Evolutionary conservation across 2,797 vertebrate species (phyloP).

Genomic region (Psittacula derbiana): DNA sequence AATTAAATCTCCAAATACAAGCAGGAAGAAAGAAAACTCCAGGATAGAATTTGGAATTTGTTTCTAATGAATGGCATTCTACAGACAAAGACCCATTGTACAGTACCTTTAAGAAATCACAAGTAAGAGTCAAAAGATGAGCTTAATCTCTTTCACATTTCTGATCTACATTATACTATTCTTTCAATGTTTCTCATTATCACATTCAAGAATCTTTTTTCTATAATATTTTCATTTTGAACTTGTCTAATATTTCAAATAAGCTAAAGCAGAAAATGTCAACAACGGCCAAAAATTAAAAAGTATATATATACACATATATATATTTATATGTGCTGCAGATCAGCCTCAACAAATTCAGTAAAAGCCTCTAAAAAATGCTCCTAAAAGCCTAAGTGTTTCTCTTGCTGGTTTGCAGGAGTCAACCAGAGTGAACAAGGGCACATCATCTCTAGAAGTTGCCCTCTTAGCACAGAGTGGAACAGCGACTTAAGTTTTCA

Average conservation of each 20-base stretch:
- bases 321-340: background rate
- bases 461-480: background rate
- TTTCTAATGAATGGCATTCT: background rate
- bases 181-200: background rate
- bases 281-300: background rate
- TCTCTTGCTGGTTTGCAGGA: background rate
- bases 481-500: background rate
- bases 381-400: background rate
- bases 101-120: background rate
- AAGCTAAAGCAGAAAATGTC: background rate
- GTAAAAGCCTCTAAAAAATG: background rate
- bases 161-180: background rate
- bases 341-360: background rate
- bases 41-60: background rate
- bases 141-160: background rate
- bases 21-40: background rate
- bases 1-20: background rate
- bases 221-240: background rate
- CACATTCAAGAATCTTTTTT: background rate
- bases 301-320: background rate
- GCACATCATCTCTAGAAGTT: background rate
- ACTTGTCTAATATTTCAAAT: background rate
- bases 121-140: background rate
- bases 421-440: background rate
- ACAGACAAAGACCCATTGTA: background rate